Evolutionary conservation across 2,113 vertebrate species (phyloP).

Genomic region (Cebidichthys violaceus): DNA sequence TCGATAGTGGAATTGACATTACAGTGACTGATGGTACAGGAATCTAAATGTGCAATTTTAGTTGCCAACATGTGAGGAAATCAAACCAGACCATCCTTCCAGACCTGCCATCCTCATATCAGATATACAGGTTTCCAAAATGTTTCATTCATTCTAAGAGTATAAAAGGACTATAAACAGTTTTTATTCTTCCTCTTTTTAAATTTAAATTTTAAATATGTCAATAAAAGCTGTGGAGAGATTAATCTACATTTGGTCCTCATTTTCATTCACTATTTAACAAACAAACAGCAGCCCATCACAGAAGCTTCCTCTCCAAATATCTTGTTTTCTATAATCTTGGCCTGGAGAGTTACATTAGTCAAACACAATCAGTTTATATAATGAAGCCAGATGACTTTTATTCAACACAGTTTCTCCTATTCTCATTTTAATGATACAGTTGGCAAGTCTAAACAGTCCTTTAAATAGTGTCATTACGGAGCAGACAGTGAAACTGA

Average conservation of each 20-base stretch:
- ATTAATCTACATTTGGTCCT: neutral
- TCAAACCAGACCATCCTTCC: neutral
- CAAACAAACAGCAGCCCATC: neutral
- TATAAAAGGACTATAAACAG: neutral
- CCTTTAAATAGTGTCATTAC: slow-evolving; percentile 27
- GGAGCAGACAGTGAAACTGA: slow-evolving; percentile 37
- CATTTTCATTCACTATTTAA: neutral
- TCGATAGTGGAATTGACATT: neutral
- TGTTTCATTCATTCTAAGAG: neutral
- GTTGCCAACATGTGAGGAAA: neutral
- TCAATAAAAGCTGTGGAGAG: too few relatives aligned
- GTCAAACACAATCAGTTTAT: neutral
- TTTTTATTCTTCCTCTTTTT: neutral
- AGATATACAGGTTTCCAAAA: neutral
- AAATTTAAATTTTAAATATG: neutral
- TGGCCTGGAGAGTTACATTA: neutral
- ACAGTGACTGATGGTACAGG: neutral
- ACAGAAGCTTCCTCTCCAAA: neutral
- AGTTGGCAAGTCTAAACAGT: slow-evolving; percentile 5
- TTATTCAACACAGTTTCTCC: neutral
- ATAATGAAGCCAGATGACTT: neutral
- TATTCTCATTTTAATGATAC: neutral
- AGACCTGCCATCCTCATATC: neutral
- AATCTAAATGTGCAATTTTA: neutral
- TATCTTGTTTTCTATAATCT: neutral